Percentiles rank a stretch among this genome's conserved stretches.
Conservation (phyloP, 2,888 invertebrate species). For the Orthonevra nobilis region DNA sequence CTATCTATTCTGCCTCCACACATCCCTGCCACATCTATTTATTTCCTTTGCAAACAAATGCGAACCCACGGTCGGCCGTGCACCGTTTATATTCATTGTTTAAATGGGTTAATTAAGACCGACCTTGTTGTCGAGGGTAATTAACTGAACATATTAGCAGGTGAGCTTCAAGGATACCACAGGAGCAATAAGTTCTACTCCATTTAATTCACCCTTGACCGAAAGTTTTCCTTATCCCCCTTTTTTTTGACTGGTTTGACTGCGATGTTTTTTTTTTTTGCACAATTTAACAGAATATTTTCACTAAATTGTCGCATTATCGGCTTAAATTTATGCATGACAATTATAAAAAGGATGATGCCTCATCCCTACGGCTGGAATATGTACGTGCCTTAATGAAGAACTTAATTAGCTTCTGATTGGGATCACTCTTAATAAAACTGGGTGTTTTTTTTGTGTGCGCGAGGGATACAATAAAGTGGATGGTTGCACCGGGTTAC, state of each 20-base stretch:
- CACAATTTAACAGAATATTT: conserved; percentile 38
- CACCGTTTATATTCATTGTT: conserved; percentile 61
- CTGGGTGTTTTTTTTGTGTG: neutral
- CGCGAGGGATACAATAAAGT: neutral
- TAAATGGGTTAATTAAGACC: conserved; percentile 61
- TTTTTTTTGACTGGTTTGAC: neutral
- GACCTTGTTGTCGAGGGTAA: conserved; percentile 36
- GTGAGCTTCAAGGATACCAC: conserved; percentile 49
- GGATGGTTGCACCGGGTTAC: neutral
- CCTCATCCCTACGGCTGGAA: neutral
- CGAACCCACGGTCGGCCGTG: conserved; percentile 31
- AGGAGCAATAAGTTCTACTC: conserved; percentile 4
- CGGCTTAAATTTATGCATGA: conserved; percentile 9
- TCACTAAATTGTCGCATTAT: conserved; percentile 44
- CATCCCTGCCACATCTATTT: neutral
- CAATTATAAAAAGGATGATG: neutral
- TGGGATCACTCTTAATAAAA: neutral
- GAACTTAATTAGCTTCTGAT: conserved; percentile 32
- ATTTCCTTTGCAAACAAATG: conserved; percentile 14
- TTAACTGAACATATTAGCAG: conserved; percentile 56
- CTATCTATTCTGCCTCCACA: neutral
- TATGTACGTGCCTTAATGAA: neutral
- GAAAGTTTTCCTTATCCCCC: conserved; percentile 1
- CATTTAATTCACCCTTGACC: conserved; percentile 51
- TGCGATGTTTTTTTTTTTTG: neutral